phyloP scores from a whole-genome alignment of 2,797 vertebrate genomes.

The Cynopterus sphinx region DNA sequence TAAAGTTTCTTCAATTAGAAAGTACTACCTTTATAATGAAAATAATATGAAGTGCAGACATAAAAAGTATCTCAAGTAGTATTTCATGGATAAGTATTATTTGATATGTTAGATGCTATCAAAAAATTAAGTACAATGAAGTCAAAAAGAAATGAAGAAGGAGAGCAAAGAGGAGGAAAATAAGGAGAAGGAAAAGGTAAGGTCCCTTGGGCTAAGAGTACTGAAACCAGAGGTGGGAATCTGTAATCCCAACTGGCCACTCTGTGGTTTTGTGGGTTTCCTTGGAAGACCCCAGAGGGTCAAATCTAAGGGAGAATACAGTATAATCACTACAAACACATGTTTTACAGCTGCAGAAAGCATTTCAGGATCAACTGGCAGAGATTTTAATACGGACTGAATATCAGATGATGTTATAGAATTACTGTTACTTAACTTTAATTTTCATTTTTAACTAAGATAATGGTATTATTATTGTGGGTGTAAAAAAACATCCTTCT shows the following conservation, averaged over 20 bases:
- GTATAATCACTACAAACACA: not conserved
- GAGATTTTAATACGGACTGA: not conserved
- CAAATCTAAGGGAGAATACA: not conserved
- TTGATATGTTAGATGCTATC: conserved; percentile 19
- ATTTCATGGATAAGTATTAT: conserved; percentile 16
- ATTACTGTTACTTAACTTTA: not conserved
- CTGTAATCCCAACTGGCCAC: not conserved
- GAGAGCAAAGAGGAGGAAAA: not conserved
- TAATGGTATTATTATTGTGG: not conserved
- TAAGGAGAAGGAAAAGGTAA: not conserved
- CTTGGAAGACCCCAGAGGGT: not conserved
- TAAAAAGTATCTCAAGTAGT: conserved; percentile 25
- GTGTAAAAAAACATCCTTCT: not conserved
- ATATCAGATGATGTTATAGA: not conserved
- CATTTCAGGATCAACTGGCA: not conserved
- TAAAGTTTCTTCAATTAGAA: conserved; percentile 43
- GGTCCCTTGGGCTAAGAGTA: not conserved
- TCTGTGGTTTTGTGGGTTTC: not conserved
- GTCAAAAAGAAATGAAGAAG: conserved; percentile 6
- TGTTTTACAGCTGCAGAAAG: not conserved
- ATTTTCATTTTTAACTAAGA: not conserved
- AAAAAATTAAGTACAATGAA: conserved; percentile 22
- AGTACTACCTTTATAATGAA: conserved; percentile 47
- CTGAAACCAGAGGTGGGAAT: not conserved
- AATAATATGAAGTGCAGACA: not conserved